Percentiles rank a stretch among this genome's conserved stretches.
phyloP scores from a whole-genome alignment of 1,140 invertebrate species.

The Drosophila ananassae region DNA sequence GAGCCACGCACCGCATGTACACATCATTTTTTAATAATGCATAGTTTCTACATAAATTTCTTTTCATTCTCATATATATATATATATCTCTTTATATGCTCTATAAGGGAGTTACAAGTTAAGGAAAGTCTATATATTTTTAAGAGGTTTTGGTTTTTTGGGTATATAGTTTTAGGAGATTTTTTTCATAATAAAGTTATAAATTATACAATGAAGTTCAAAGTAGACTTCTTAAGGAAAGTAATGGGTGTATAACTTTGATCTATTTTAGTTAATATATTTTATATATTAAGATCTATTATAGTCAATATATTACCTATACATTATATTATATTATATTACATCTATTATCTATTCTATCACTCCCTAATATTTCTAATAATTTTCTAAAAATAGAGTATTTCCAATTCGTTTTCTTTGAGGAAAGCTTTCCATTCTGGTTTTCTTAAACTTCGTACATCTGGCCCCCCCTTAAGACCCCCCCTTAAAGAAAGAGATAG shows the following conservation, averaged over 20 bases:
- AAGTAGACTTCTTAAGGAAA: no score
- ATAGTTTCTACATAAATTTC: slow-evolving; percentile 83
- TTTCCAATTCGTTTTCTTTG: slow-evolving; percentile 22
- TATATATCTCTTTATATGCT: background rate
- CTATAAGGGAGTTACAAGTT: background rate
- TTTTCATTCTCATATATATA: slow-evolving; percentile 23
- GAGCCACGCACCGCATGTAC: slow-evolving; percentile 68
- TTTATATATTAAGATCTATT: no score
- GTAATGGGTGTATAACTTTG: no score
- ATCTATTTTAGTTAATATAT: no score
- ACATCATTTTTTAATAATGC: slow-evolving; percentile 83
- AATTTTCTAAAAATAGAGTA: slow-evolving; percentile 9
- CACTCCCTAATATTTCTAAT: no score
- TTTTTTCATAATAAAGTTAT: no score
- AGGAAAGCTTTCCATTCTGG: slow-evolving; percentile 56
- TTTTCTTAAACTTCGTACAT: slow-evolving; percentile 42
- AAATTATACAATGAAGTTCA: no score
- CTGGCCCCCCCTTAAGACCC: no score
- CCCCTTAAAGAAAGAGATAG: slow-evolving; percentile 7
- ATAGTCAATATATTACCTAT: no score
- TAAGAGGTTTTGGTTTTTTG: background rate
- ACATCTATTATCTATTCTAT: no score
- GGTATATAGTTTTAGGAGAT: no score
- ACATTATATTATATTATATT: no score
- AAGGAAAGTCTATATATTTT: background rate